phyloP scores from a whole-genome alignment of 2,113 vertebrate species.

The Zosterops hypoxanthus region DNA sequence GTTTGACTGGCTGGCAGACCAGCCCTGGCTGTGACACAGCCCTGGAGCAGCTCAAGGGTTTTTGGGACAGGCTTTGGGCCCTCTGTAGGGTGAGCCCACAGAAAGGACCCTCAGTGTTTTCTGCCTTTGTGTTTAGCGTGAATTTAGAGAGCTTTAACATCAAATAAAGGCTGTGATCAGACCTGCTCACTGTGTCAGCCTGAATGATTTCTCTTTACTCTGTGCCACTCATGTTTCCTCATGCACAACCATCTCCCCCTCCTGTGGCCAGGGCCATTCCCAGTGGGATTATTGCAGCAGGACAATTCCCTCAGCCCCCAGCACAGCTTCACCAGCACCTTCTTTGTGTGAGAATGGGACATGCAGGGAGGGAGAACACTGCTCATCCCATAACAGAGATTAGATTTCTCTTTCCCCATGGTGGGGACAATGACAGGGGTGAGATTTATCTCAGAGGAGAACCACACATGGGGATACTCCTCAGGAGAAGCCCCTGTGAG shows the following conservation, averaged over 20 bases:
- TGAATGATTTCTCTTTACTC: not conserved
- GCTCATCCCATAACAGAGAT: too few species aligned
- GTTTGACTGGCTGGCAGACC: not conserved
- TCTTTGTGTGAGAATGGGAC: not conserved
- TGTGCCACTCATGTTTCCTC: fast-evolving
- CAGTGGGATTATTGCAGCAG: not conserved
- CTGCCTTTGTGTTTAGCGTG: not conserved
- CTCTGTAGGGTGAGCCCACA: not conserved
- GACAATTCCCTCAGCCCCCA: not conserved
- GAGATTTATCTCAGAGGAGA: not conserved
- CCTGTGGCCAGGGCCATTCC: not conserved
- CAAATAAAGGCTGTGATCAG: not conserved
- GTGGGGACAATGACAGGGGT: not conserved
- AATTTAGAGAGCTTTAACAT: not conserved
- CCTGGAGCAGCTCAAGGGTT: not conserved
- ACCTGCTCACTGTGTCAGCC: not conserved
- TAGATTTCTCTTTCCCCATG: too few species aligned
- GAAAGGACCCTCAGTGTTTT: fast-evolving
- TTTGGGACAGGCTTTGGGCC: not conserved
- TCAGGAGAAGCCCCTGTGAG: not conserved
- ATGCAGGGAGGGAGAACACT: not conserved
- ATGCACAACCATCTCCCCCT: not conserved
- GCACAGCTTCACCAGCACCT: not conserved
- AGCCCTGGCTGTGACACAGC: not conserved
- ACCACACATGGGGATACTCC: fast-evolving